Base-by-base conservation (phyloP, 2,113 vertebrate species). In the Lates calcarifer region DNA sequence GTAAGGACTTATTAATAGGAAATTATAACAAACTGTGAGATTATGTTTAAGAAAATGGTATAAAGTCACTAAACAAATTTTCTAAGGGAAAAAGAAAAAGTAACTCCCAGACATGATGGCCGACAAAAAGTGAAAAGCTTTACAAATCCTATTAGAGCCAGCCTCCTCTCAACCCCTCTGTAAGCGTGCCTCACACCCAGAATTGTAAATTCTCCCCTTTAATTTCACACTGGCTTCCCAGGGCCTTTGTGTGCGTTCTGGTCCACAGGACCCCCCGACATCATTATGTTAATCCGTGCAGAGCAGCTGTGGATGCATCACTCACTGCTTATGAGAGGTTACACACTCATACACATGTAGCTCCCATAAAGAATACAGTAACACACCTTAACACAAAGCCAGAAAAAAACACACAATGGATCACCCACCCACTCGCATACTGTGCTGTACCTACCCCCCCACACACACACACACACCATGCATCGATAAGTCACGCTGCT, bases 211-310 rank as follows among this genome's bases (percentile, higher is more conserved):
- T 87, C 62, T 68, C 67, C 79, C 60, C 74, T 91, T 93, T 93
- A 90, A 93, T 95, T 94, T 95, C 91, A 94, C 91, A 92, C 89
- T 83, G 79, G 82, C 85, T 91, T 92, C 91, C 85, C 72, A 8
- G 26, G 83, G 91, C 83, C 76, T 94, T 93, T 92, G 87, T 93
- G 85, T 79, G 72, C 22, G 87, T 93, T 93, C 89, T 91, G 89
- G 91, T 93, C 91, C 83, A 81, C 43, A 64, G 86, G 89, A 88
- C 86, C 83, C 88, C 66, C 81, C 80, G 81, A 86, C 85, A 92
- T 90, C 87, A 91, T 94, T 94, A 94, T 94, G 94, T 87, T 91
- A 95, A 94, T 95, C 90, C 83, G 20, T 28, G 73, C 79, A 66
- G 56, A 85, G 87, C 93, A 93, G 87, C 93, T 90, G 90, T 74